Evolutionary conservation across 1,140 invertebrate genomes (phyloP), one percentile per base, ranked within the genome.

Genomic region (Bombus vancouverensis): DNA sequence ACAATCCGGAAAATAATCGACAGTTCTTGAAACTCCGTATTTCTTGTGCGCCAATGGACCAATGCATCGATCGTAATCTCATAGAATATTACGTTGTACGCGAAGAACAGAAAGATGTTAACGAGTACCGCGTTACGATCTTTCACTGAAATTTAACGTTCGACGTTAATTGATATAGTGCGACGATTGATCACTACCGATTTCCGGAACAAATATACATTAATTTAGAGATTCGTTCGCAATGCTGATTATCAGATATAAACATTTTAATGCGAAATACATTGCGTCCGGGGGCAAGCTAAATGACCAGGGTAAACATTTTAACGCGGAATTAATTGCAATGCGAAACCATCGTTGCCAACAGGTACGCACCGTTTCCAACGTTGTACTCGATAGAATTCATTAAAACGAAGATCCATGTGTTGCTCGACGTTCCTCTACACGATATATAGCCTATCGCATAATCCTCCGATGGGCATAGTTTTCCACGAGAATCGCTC

Each of bases 241-340:
- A 62, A 28, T 15, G 37, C n/a, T 75, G 57, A 75, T 75, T 71
- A 71, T 78, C 74, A 18, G 53, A 47, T 80, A 79, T 62, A 80
- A 84, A 84, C 76, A 84, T 85, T 70, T 80, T 85, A 85, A 72
- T 47, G 68, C 28, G 39, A 80, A n/a, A 47, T 44, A 25, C n/a
- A 57, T 25, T 22, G 76, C 18, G 28, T 25, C 5, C 59, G 9
- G 22, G 22, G 6, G 15, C 42, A 62, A 18, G 44, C 34, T 70
- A 77, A 32, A 66, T 47, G 44, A 25, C 62, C 39, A 47, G 57
- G 66, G 59, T 80, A 85, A 85, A 85, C 68, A 80, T 85, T 85
- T 85, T 85, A 72, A 47, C 57, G 66, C 32, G 53, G 37, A 53
- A 84, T 84, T 79, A 70, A 79, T 84, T 42, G 82, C n/a, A 28